A percentile compares a stretch with the other conserved stretches of the same genome.
These are phyloP conservation scores for Acleris emargana DNA, from an alignment of 2,888 invertebrate species.

Conservation along the genomic window DNA sequence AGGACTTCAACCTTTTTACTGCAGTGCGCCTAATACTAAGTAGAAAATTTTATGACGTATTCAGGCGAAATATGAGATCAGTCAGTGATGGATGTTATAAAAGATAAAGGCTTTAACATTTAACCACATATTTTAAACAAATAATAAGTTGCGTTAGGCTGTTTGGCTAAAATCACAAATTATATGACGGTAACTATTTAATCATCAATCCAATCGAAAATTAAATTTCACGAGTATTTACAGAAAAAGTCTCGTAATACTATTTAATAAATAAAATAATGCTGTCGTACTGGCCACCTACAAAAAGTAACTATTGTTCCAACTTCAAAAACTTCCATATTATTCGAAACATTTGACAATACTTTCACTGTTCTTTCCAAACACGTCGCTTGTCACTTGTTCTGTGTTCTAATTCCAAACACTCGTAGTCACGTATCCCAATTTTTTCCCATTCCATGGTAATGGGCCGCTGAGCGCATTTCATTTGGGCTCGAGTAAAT, in stretches of 20 bases:
- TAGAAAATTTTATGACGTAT: background rate
- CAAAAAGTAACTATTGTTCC: background rate
- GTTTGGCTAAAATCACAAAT: too few species aligned
- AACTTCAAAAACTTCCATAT: background rate
- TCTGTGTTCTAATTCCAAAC: constrained; percentile 16
- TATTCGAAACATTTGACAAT: background rate
- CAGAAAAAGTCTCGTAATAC: too few species aligned
- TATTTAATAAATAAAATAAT: too few species aligned
- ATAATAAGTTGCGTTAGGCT: too few species aligned
- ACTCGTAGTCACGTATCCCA: constrained; percentile 21
- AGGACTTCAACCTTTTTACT: constrained; percentile 18
- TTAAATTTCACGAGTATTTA: too few species aligned
- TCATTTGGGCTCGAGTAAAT: constrained; percentile 35
- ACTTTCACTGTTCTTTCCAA: background rate
- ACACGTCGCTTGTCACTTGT: constrained; percentile 17
- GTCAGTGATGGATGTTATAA: too few species aligned
- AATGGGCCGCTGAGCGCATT: constrained; percentile 27
- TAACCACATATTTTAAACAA: too few species aligned
- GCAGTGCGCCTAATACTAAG: constrained; percentile 20
- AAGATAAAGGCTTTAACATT: too few species aligned
- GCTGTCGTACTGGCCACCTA: too few species aligned
- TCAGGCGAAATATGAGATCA: background rate
- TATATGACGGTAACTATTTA: too few species aligned
- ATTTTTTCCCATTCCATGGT: constrained; percentile 32
- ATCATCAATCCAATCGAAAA: too few species aligned